Evolutionary conservation across 2,113 vertebrate genomes (phyloP).

Genomic region (Varanus salvator): DNA sequence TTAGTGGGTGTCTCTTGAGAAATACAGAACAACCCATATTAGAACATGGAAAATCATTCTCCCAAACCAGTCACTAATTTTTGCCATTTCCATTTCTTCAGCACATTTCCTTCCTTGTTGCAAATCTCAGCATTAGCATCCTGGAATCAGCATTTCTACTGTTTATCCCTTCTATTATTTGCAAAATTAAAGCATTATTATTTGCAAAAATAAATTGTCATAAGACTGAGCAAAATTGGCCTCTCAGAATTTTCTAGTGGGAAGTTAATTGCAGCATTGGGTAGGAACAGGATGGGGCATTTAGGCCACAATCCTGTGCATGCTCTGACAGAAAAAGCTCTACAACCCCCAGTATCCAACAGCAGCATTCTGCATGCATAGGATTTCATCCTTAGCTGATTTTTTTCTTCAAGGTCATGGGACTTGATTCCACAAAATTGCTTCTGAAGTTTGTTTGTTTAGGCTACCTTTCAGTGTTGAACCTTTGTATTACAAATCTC

Average conservation of each 20-base stretch:
- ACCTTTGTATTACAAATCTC: no score
- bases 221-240: background rate
- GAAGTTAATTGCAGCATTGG: background rate
- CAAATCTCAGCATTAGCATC: background rate
- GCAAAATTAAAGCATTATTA: no score
- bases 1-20: constrained; percentile 22
- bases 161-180: no score
- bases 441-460: background rate
- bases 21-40: background rate
- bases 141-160: background rate
- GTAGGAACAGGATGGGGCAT: background rate
- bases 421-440: background rate
- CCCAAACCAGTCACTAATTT: constrained; percentile 22
- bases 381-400: no score
- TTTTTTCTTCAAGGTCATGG: no score
- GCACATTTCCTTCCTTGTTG: background rate
- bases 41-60: constrained; percentile 56
- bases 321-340: no score
- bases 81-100: background rate
- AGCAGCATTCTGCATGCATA: no score
- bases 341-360: no score
- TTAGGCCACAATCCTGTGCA: background rate
- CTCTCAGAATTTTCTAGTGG: background rate
- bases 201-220: no score
- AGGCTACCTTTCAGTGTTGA: no score